Percentiles rank a stretch among this genome's conserved stretches.
These are phyloP conservation scores for Mormoops blainvillei DNA, from an alignment of 2,113 vertebrate genomes.

Conservation along the genomic window DNA sequence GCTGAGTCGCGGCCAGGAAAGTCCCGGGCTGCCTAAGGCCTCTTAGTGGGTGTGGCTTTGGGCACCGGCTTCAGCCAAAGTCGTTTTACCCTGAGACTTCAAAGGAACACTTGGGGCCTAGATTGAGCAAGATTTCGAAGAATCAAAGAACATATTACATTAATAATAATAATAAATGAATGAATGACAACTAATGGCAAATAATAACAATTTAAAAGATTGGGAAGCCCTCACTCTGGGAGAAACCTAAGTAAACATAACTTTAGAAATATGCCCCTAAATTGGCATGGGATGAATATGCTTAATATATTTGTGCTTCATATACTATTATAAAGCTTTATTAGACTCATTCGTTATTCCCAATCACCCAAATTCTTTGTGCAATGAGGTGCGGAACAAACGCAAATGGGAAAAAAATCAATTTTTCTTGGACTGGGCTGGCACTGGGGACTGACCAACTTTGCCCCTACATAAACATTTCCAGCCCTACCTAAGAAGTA, in stretches of 20 bases:
- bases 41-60: slow-evolving; percentile 63
- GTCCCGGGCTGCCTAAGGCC: slow-evolving; percentile 48
- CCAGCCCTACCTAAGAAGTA: background rate
- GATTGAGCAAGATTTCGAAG: slow-evolving; percentile 21
- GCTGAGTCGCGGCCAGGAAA: background rate
- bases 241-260: slow-evolving; percentile 5
- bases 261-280: background rate
- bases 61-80: background rate
- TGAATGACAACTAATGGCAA: slow-evolving; percentile 18
- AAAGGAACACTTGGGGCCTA: background rate
- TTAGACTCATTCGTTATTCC: background rate
- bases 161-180: background rate
- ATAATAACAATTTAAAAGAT: background rate
- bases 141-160: background rate
- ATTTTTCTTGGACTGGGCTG: background rate
- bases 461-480: background rate
- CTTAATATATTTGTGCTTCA: background rate
- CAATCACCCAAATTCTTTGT: background rate
- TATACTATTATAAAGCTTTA: background rate
- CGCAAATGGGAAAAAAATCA: background rate
- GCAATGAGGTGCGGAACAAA: background rate
- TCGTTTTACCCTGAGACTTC: slow-evolving; percentile 21
- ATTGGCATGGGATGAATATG: background rate
- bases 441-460: background rate
- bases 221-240: background rate